These are phyloP conservation scores for Furcifer pardalis DNA, from an alignment of 2,797 vertebrate genomes.

Conservation along the genomic window DNA sequence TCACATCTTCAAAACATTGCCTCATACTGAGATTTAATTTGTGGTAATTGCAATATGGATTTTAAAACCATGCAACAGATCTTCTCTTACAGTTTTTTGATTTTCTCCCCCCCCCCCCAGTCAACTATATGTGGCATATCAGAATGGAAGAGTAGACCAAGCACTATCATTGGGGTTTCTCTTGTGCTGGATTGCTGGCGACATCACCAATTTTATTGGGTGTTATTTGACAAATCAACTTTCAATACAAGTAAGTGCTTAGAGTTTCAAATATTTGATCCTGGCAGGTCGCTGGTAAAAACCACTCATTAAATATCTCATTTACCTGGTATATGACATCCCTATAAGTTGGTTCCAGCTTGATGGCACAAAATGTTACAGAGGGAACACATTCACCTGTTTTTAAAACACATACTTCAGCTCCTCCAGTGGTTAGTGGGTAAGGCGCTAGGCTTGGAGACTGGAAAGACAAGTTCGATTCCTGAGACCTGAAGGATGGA, in stretches of 20 bases:
- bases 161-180: slow-evolving; percentile 79
- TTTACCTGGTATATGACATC: too few relatives aligned
- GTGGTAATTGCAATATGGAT: neutral
- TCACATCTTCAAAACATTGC: neutral
- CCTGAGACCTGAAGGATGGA: too few relatives aligned
- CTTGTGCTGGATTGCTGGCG: slow-evolving; percentile 76
- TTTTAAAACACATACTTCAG: too few relatives aligned
- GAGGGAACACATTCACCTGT: too few relatives aligned
- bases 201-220: slow-evolving; percentile 73
- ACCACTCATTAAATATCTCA: too few relatives aligned
- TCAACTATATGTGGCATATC: slow-evolving; percentile 75
- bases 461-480: too few relatives aligned
- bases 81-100: neutral
- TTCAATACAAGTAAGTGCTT: slow-evolving; percentile 73
- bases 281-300: too few relatives aligned
- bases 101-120: slow-evolving; percentile 50
- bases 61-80: neutral
- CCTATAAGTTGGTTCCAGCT: too few relatives aligned
- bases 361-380: too few relatives aligned
- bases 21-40: slow-evolving; percentile 1
- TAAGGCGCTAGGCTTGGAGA: too few relatives aligned
- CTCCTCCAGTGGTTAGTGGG: too few relatives aligned
- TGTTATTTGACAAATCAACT: slow-evolving; percentile 78
- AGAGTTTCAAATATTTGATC: neutral
- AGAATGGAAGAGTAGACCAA: slow-evolving; percentile 75